phyloP scores from a whole-genome alignment of 2,113 vertebrate species.

The Aepyceros melampus region DNA sequence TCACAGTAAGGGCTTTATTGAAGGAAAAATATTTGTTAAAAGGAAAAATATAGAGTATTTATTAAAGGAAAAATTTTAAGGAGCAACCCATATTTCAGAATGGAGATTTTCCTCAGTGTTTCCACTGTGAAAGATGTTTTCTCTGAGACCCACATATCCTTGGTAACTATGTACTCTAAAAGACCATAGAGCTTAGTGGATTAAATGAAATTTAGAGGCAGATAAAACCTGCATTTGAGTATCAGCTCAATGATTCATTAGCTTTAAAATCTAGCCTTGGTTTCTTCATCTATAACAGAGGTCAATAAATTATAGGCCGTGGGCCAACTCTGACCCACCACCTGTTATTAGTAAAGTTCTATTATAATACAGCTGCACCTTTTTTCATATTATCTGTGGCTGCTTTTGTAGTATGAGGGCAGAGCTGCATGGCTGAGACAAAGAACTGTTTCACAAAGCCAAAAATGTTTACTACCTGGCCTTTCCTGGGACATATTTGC shows the following conservation, averaged over 20 bases:
- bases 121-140: background rate
- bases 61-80: background rate
- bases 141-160: background rate
- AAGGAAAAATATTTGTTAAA: background rate
- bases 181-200: background rate
- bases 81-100: background rate
- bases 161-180: background rate
- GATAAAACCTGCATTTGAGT: background rate
- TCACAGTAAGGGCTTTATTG: background rate
- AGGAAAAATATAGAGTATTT: background rate
- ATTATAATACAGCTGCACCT: background rate
- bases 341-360: background rate
- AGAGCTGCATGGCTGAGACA: background rate
- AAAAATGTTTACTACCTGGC: background rate
- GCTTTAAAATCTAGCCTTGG: background rate
- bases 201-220: background rate
- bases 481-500: background rate
- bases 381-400: background rate
- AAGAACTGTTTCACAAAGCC: background rate
- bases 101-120: background rate
- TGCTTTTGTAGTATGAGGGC: background rate
- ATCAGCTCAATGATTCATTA: background rate
- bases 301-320: background rate
- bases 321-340: background rate
- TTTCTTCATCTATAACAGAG: background rate